Evolutionary conservation across 2,888 invertebrate species (phyloP).

Genomic region (Protophormia terraenovae): DNA sequence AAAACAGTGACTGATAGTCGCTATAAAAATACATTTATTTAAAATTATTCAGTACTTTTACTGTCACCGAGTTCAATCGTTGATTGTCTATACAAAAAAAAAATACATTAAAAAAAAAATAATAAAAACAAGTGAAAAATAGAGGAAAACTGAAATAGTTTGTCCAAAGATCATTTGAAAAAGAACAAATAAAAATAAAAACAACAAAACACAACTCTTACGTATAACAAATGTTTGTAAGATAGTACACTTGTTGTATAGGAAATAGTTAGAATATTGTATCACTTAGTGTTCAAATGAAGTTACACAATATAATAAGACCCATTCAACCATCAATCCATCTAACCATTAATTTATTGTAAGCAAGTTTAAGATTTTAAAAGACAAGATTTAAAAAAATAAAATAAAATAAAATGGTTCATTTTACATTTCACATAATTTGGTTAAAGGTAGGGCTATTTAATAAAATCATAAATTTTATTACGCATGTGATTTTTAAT

Average conservation of each 20-base stretch:
- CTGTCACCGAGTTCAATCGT: slow-evolving; percentile 73
- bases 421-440: neutral
- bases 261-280: slow-evolving; percentile 18
- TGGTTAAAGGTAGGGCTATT: neutral
- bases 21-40: slow-evolving; percentile 65
- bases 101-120: slow-evolving; percentile 22
- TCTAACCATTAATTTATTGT: neutral
- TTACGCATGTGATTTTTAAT: too few species aligned
- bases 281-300: slow-evolving; percentile 20
- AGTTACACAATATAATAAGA: slow-evolving; percentile 54
- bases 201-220: slow-evolving; percentile 25
- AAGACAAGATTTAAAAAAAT: neutral
- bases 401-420: too few species aligned
- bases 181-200: slow-evolving; percentile 33
- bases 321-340: neutral
- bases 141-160: slow-evolving; percentile 70
- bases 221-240: slow-evolving; percentile 5
- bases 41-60: slow-evolving; percentile 67
- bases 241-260: neutral
- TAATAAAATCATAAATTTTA: too few species aligned
- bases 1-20: slow-evolving; percentile 61
- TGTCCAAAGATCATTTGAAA: slow-evolving; percentile 64
- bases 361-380: neutral
- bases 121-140: slow-evolving; percentile 72
- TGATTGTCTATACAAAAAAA: slow-evolving; percentile 55